Conservation (phyloP, 2,113 vertebrate genomes). For the Todiramphus saurophagus region DNA sequence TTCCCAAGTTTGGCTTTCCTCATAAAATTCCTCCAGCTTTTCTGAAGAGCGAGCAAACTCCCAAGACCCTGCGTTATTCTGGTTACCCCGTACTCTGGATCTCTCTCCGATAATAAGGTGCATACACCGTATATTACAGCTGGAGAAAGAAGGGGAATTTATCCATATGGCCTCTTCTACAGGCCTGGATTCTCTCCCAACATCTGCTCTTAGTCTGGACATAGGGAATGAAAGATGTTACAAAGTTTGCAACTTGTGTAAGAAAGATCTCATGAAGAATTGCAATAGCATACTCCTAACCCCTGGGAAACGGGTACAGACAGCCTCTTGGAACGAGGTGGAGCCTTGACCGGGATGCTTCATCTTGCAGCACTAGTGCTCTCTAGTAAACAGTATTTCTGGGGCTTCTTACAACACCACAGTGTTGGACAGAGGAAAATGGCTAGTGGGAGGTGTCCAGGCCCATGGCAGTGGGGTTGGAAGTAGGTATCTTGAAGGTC, state of each 20-base stretch:
- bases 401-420: neutral
- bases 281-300: neutral
- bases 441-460: neutral
- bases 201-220: constrained; percentile 47
- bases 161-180: neutral
- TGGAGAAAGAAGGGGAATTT: constrained; percentile 42
- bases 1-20: neutral
- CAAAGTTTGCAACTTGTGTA: constrained; percentile 2
- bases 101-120: neutral
- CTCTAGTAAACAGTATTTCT: neutral
- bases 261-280: constrained; percentile 19
- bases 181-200: constrained; percentile 56
- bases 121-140: neutral
- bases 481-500: too few species aligned
- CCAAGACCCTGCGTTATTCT: neutral
- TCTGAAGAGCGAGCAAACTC: neutral
- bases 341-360: neutral
- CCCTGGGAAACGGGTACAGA: neutral
- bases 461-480: too few species aligned
- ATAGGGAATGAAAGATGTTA: neutral
- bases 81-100: neutral
- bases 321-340: constrained; percentile 19
- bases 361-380: neutral
- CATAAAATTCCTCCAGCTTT: neutral
- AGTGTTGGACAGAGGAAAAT: neutral